phyloP scores from a whole-genome alignment of 2,113 vertebrate genomes.

The Stigmatopora argus region DNA sequence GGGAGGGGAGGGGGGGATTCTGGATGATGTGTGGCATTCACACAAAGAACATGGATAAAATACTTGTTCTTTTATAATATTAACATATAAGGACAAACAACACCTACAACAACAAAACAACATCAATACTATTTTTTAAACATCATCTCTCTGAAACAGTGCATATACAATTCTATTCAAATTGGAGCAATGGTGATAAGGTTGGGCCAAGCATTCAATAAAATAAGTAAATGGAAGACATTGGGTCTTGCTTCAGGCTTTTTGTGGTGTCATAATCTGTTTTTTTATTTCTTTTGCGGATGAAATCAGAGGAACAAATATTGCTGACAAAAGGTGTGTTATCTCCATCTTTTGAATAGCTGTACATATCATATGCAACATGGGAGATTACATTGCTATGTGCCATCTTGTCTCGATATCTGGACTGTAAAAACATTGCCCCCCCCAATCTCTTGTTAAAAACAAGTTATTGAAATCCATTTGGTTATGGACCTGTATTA shows the following conservation, averaged over 20 bases:
- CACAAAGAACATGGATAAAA: constrained; percentile 42
- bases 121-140: constrained; percentile 52
- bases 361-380: constrained; percentile 21
- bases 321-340: constrained; percentile 43
- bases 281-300: constrained; percentile 60
- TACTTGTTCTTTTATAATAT: constrained; percentile 49
- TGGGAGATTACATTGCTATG: constrained; percentile 24
- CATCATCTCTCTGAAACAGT: constrained; percentile 34
- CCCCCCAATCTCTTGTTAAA: background rate
- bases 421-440: background rate
- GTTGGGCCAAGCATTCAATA: constrained; percentile 42
- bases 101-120: constrained; percentile 15
- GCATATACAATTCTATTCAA: constrained; percentile 51
- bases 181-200: constrained; percentile 48
- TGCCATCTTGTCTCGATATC: constrained; percentile 18
- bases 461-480: background rate
- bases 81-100: constrained; percentile 52
- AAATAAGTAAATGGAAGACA: constrained; percentile 24
- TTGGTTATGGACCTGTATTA: background rate
- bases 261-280: constrained; percentile 51
- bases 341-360: constrained; percentile 24
- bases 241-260: constrained; percentile 46
- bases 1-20: background rate
- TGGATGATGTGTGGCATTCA: constrained; percentile 3
- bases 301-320: constrained; percentile 58